Evolutionary conservation across 2,113 vertebrate species (phyloP).

Genomic region (Puffinus mauretanicus): DNA sequence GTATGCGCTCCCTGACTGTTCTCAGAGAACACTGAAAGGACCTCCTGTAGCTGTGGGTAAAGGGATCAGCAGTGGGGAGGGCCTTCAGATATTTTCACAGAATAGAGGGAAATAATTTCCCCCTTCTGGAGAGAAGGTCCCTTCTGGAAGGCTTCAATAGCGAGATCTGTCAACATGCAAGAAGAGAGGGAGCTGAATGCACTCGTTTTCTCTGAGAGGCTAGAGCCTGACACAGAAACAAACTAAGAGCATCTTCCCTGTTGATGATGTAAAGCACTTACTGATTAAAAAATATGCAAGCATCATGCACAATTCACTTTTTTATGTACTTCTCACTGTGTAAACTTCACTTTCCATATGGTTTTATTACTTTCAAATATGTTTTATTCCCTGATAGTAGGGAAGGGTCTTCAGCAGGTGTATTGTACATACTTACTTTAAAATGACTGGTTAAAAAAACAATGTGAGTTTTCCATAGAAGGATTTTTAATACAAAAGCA

Average conservation of each 20-base stretch:
- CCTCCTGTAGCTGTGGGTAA: neutral
- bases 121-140: neutral
- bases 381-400: neutral
- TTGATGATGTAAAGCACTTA: neutral
- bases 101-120: neutral
- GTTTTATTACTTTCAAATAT: neutral
- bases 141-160: neutral
- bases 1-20: accelerated
- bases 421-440: neutral
- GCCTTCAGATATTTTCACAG: neutral
- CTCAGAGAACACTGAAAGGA: neutral
- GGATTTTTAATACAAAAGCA: neutral
- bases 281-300: neutral
- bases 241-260: neutral
- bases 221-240: neutral
- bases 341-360: neutral
- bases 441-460: neutral
- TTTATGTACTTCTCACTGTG: neutral
- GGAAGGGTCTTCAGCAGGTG: neutral
- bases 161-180: neutral
- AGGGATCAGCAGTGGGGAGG: neutral
- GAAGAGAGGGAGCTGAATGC: neutral
- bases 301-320: neutral
- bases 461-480: neutral
- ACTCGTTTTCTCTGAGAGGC: neutral